Evolutionary conservation across 2,888 invertebrate genomes (phyloP), one percentile per base, ranked within the genome.

Genomic region (Netelia inedita): DNA sequence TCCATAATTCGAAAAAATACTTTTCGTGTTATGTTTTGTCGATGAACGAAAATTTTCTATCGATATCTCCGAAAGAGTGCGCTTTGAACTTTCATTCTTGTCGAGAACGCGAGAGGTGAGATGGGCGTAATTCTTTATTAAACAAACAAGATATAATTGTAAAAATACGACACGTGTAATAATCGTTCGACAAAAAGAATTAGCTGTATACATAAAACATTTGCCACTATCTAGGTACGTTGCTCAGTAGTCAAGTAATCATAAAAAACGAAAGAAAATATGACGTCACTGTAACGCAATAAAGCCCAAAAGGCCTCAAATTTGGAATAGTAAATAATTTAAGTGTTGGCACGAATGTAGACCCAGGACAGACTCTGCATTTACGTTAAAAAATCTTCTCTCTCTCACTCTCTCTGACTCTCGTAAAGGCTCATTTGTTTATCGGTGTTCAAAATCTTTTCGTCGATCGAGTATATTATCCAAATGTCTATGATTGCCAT

Each of bases 161-260:
- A 35, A 35, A 3, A 35, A 35, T 35, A 6, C 35, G 6, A 35
- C 35, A 6, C 6, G n/a, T 53, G 11, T 53, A n/a, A n/a, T 14
- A 53, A 53, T 53, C 6, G 35, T 8, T 8, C n/a, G 14, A 46
- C 9, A 19, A 19, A 10, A 8, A 43, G 21, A 66, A 1, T 3
- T 41, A 19, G 19, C 53, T 66, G 16, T 10, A 55, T 41, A 71
- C 28, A 3, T 55, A 46, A 80, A 65, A 80, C 41, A 21, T 53
- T 80, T 69, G 80, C 76, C 75, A 82, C 63, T 82, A 86, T 86
- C 79, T 83, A 85, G 63, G 61, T 83, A 81, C 83, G 78, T 83
- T 82, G 87, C 86, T 87, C 87, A 87, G 75, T 87, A 85, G 71
- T 55, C 35, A 79, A 66, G 46, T 75, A 80, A 80, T 1, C 35